These are phyloP conservation scores for Genyomyrus donnyi DNA, from an alignment of 2,113 vertebrate genomes.

Conservation along the genomic window DNA sequence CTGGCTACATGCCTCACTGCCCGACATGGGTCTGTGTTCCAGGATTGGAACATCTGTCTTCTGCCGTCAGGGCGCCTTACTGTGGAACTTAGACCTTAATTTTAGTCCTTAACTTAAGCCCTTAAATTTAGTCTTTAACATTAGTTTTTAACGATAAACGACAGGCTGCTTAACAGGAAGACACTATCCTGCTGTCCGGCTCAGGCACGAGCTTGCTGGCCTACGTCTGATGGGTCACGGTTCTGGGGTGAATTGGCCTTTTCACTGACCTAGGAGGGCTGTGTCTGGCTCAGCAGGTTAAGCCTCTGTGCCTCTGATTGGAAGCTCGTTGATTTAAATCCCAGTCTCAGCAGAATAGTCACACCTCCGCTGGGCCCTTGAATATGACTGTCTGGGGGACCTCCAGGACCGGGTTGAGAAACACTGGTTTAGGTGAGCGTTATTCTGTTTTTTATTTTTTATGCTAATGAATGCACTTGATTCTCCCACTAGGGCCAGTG, in stretches of 20 bases:
- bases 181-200: not conserved
- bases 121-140: not conserved
- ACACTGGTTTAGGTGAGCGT: not conserved
- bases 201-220: not conserved
- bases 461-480: not conserved
- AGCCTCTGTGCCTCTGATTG: not conserved
- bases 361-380: not conserved
- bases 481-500: constrained; percentile 61
- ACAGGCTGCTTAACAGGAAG: not conserved
- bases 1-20: not conserved
- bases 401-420: not conserved
- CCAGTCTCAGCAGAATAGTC: not conserved
- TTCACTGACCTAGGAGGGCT: not conserved
- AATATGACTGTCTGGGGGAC: not conserved
- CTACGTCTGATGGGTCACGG: not conserved
- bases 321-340: not conserved
- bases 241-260: not conserved
- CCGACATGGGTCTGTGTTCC: not conserved
- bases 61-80: not conserved
- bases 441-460: not conserved
- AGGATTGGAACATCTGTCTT: not conserved
- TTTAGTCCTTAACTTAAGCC: not conserved
- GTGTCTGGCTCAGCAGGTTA: not conserved
- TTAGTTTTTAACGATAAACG: not conserved
- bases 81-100: not conserved